A percentile compares a stretch with the other conserved stretches of the same genome.
Conservation (phyloP, 2,113 vertebrate species). For the Ceyx margarethae region DNA sequence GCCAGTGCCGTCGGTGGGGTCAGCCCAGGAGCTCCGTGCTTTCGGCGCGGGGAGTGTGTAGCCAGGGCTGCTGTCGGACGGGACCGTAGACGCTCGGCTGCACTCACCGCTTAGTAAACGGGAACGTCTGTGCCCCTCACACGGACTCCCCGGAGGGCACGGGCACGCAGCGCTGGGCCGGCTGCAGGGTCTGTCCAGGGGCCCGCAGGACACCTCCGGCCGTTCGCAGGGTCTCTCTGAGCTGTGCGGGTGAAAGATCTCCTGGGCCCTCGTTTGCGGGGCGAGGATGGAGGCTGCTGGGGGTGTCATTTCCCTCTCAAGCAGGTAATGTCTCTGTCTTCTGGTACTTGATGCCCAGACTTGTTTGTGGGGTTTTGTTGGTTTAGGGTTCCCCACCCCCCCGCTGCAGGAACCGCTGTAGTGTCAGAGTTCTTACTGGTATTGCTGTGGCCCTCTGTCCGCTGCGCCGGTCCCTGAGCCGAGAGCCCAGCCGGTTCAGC, state of each 20-base stretch:
- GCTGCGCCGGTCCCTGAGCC: too few relatives aligned
- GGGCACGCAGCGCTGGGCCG: background rate
- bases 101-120: too few relatives aligned
- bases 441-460: accelerated
- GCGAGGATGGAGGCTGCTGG: accelerated
- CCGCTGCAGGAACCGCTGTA: background rate
- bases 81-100: accelerated
- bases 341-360: background rate
- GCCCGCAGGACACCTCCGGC: background rate
- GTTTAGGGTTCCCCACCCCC: background rate
- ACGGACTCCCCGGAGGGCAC: accelerated
- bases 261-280: too few relatives aligned
- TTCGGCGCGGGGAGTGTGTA: too few relatives aligned
- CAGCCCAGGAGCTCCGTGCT: background rate
- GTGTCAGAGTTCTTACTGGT: background rate
- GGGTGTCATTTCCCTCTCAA: background rate
- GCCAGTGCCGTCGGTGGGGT: too few relatives aligned
- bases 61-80: background rate
- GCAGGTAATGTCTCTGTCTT: too few relatives aligned
- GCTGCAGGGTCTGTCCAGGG: background rate
- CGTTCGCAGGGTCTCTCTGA: accelerated
- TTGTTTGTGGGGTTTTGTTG: background rate
- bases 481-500: background rate
- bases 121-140: accelerated
- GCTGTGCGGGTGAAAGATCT: background rate